Base-by-base conservation (phyloP, 2,797 vertebrate genomes). In the Mustela erminea region DNA sequence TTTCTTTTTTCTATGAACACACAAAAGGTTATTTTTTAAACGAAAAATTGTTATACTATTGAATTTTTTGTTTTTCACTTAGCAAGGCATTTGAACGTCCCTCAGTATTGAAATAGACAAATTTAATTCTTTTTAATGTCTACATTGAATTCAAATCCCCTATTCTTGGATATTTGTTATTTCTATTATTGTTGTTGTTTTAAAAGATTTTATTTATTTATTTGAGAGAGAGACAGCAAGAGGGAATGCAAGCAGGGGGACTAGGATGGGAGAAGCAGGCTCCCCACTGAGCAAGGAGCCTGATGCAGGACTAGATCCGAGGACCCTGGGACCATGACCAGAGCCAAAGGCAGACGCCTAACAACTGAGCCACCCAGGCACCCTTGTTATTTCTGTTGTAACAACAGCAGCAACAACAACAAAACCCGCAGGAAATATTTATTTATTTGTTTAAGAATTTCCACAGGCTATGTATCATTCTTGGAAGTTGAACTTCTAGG, bases 61-160 rank as follows among this genome's bases (percentile, higher is more conserved):
- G 25, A 60, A 62, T 21, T 35, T 78, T 56, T 56, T 90, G 72
- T 29, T 62, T 80, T 72, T 52, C 58, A 87, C 38, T 70, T 90
- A 93, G 62, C n/a, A 97, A 38, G 87, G 29, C 10, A 90, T 77
- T 93, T 90, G 46, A 94, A 91, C 38, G 91, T 84, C 52, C 95
- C 92, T 85, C 58, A 89, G 21, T 58, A 20, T 92, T 7, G 4
- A 6, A 92, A 35, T 66, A 80, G 7, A 60, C 17, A 2, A 68
- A 46, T 66, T 77, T 83, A 23, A 66, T 93, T 68, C 7, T 89
- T 89, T 60, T 15, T 74, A 92, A 85, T 92, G 27, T 75, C 6
- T 89, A 64, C 64, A 81, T 82, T 89, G 60, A 49, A 92, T 75
- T 92, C 80, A 96, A 94, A 88, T 75, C 3, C 21, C 41, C 52